A percentile compares a stretch with the other conserved stretches of the same genome.
Evolutionary conservation across 2,113 vertebrate genomes (phyloP).

Genomic region (Litocranius walleri): DNA sequence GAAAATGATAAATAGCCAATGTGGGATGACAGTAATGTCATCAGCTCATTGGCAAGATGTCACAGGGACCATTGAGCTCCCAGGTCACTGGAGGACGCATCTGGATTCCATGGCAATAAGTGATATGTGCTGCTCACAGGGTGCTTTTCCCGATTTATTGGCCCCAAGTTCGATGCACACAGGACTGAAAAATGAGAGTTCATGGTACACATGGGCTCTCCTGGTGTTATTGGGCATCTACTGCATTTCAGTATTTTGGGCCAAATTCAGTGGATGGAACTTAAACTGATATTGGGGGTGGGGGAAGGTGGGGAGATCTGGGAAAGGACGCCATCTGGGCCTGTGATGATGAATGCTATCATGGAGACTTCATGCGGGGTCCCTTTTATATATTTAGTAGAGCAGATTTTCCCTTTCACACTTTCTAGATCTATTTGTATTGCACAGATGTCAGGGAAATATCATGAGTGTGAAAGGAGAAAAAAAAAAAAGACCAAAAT

Average conservation of each 20-base stretch:
- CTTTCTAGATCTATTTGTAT: constrained; percentile 78
- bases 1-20: background rate
- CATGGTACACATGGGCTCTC: background rate
- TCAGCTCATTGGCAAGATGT: background rate
- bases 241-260: background rate
- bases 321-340: constrained; percentile 49
- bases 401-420: constrained; percentile 73
- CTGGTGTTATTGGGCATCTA: background rate
- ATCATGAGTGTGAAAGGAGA: constrained; percentile 50
- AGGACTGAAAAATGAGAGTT: background rate
- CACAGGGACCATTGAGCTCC: background rate
- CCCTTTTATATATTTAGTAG: constrained; percentile 68
- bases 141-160: background rate
- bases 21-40: background rate
- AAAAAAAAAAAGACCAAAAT: constrained; percentile 44
- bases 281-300: background rate
- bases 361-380: constrained; percentile 61
- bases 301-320: background rate
- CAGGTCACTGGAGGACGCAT: background rate
- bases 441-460: constrained; percentile 76
- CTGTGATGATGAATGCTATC: constrained; percentile 40
- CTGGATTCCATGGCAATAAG: constrained; percentile 5
- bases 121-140: background rate
- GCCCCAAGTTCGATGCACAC: background rate
- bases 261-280: constrained; percentile 34